Evolutionary conservation across 2,888 invertebrate genomes (phyloP).

Genomic region (Lapara coniferarum): DNA sequence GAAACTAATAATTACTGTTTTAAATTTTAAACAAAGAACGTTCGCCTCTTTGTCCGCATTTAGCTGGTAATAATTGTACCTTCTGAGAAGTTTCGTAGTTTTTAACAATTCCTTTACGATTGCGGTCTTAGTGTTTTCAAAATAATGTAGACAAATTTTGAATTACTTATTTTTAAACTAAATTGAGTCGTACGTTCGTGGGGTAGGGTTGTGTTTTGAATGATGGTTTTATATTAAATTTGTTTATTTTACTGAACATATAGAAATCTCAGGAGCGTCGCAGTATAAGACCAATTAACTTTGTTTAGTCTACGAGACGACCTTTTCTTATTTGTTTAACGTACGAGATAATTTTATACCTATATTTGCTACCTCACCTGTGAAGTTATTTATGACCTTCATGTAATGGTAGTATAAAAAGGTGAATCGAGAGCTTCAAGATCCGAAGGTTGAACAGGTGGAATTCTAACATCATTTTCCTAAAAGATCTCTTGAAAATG

Average conservation of each 20-base stretch:
- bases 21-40: slow-evolving; percentile 46
- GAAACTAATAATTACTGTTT: slow-evolving; percentile 56
- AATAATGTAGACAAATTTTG: slow-evolving; percentile 56
- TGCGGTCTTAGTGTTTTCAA: slow-evolving; percentile 70
- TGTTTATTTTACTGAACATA: slow-evolving; percentile 16
- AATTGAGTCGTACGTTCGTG: too few relatives aligned
- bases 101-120: slow-evolving; percentile 47
- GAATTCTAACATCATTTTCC: too few relatives aligned
- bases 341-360: neutral
- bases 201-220: slow-evolving; percentile 29
- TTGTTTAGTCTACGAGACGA: neutral
- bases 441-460: too few relatives aligned
- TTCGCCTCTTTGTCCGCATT: slow-evolving; percentile 35
- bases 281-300: slow-evolving; percentile 17
- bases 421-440: too few relatives aligned
- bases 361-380: too few relatives aligned
- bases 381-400: too few relatives aligned
- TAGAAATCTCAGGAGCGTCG: neutral
- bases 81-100: slow-evolving; percentile 52
- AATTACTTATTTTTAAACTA: slow-evolving; percentile 38
- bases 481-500: too few relatives aligned
- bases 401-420: too few relatives aligned
- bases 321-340: neutral
- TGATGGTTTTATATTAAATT: slow-evolving; percentile 19
- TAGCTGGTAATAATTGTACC: slow-evolving; percentile 38